Evolutionary conservation across 2,797 vertebrate genomes (phyloP).

Genomic region (Protonibea diacanthus): DNA sequence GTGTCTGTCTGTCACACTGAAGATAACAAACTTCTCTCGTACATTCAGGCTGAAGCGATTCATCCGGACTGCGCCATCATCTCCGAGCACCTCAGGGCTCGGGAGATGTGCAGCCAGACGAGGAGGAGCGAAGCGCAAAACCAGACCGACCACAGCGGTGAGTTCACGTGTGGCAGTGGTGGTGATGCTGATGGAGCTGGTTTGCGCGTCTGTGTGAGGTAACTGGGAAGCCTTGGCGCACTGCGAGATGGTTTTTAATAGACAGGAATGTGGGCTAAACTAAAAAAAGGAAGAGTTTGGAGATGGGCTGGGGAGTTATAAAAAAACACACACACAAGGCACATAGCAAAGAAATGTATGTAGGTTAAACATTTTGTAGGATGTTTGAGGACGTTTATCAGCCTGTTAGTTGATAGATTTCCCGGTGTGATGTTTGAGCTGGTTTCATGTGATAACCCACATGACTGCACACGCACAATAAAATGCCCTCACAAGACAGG

Average conservation of each 20-base stretch:
- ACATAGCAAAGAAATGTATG: background rate
- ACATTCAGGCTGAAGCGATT: slow-evolving; percentile 77
- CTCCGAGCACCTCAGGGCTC: slow-evolving; percentile 80
- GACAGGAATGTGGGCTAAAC: slow-evolving; percentile 13
- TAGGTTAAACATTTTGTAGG: background rate
- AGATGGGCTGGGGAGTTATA: background rate
- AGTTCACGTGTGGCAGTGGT: slow-evolving; percentile 11
- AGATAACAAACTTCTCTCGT: slow-evolving; percentile 49
- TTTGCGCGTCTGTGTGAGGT: slow-evolving; percentile 3
- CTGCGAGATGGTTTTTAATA: slow-evolving; percentile 22
- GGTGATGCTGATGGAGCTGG: slow-evolving; percentile 11
- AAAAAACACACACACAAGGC: background rate
- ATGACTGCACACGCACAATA: background rate
- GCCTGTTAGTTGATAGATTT: too few relatives aligned
- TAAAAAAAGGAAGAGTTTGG: background rate
- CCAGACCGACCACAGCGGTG: slow-evolving; percentile 75
- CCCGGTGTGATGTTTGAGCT: background rate
- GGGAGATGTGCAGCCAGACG: slow-evolving; percentile 77
- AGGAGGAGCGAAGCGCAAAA: slow-evolving; percentile 79
- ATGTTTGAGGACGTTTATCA: background rate
- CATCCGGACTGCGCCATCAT: slow-evolving; percentile 87
- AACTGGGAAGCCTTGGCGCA: background rate
- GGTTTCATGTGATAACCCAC: background rate
- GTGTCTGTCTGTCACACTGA: background rate
- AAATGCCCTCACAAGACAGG: background rate